Base-by-base conservation (phyloP, 2,797 vertebrate genomes). In the Petrocephalus sullivani region DNA sequence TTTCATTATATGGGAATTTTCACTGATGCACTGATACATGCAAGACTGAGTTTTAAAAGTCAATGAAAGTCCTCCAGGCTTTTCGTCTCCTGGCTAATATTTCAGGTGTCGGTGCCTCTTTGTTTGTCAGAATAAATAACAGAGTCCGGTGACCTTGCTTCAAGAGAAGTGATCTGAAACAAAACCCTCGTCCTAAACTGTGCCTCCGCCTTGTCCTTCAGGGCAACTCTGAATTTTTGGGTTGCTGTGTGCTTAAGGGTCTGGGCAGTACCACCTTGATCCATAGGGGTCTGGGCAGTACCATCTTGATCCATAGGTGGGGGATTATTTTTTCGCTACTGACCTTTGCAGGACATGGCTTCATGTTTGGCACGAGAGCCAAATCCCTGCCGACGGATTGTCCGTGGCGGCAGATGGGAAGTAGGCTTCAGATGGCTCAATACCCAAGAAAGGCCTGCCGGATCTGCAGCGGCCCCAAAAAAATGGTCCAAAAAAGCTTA, bases 51-150 rank as follows among this genome's bases (percentile, higher is more conserved):
- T 58, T 60, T 37, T 86, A 86, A 86, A 58, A 58, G 33, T 60
- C 85, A 58, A 2, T 58, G 23, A 86, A 86, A 60, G 53, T 60
- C 56, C 0, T 41, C 28, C 28, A 58, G 37, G 56, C 51, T 23
- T 84, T 54, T 84, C 41, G 33, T 86, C 85, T 37, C 33, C 56
- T 54, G 21, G 28, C 37, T 86, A 28, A 41, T n/a, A 41, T 58
- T 57, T 60, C 85, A 86, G 54, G 54, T 84, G 21, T 84, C 54
- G 0, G 54, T 49, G 41, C 41, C 75, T 49, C 75, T 81, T 81
- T 81, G 37, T 78, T 71, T 54, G 83, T 85, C 53, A 85, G 51
- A 28, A 56, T 23, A 86, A 37, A 86, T 86, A 41, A 86, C 51
- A 23, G 9, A 51, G n/a, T 51, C 81, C 0, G n/a, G 14, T 54